Base-by-base conservation (phyloP, 2,113 vertebrate species). In the Marcusenius ussheri region DNA sequence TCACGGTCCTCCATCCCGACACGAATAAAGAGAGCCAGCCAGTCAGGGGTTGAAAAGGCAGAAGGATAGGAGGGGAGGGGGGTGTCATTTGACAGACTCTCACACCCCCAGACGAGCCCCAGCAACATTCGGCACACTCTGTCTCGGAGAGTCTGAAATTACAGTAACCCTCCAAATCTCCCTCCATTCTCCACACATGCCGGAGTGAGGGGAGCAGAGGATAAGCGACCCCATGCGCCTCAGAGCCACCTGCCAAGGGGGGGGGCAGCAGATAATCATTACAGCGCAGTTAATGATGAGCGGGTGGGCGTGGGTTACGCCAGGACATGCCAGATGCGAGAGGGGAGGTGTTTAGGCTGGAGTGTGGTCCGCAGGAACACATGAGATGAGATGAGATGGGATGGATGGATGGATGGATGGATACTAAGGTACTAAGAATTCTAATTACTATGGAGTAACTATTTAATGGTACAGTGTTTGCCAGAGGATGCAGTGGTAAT, bases 171-270 rank as follows among this genome's bases (percentile, higher is more conserved):
- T 91, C 90, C 92, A 93, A 92, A 92, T 92, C 91, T 93, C 91
- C 53, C 89, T 94, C 90, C 92, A 91, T 93, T 94, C 92, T 93
- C 93, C 93, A 91, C 93, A 93, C 93, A 93, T 94, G 93, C 93
- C 94, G 93, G 93, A 94, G 92, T 91, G 91, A 91, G 80, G 93
- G 93, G 93, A 94, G 93, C 92, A 91, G 95, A 95, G 93, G 93
- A 94, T 92, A 95, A 94, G 53, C 93, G 94, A 91, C 92, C 91
- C 88, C 91, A 70, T 92, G 90, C 0, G 47, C 88, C 70, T 89
- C 70, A 88, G 88, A 74, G 51, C 56, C 88, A 88, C 88, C 53
- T 85, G 89, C 88, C 86, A 88, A 49, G 88, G 84, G 51, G 92
- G 31, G 88, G 50, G 91, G 86, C 89, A 91, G 89, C 91, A 92